phyloP scores from a whole-genome alignment of 2,888 invertebrate genomes.

The Seira sanloemensis region DNA sequence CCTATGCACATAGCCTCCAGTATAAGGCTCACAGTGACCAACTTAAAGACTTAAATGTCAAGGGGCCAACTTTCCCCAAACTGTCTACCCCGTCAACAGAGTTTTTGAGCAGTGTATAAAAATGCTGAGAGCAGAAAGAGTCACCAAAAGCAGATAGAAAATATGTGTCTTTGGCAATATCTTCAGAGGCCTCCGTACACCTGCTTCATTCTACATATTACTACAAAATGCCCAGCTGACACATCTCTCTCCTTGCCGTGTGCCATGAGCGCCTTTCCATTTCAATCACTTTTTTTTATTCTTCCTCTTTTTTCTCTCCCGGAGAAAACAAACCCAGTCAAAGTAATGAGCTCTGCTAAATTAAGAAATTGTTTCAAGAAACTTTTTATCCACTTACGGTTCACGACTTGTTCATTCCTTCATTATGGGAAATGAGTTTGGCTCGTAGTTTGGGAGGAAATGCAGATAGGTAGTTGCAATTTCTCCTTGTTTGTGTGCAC shows the following conservation, averaged over 20 bases:
- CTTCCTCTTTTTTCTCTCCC: background rate
- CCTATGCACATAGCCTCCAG: no score
- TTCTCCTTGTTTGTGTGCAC: background rate
- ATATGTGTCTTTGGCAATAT: background rate
- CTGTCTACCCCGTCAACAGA: conserved; percentile 41
- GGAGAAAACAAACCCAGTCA: conserved; percentile 12
- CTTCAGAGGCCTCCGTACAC: background rate
- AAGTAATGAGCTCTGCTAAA: conserved; percentile 39
- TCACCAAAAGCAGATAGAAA: background rate
- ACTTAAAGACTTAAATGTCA: conserved; percentile 30
- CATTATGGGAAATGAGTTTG: background rate
- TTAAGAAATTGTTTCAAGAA: conserved; percentile 37
- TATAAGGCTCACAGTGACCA: no score
- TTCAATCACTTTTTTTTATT: conserved; percentile 42
- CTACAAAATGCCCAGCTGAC: background rate
- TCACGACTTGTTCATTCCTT: conserved; percentile 7
- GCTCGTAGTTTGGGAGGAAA: background rate
- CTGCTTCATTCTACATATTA: no score
- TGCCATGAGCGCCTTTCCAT: background rate
- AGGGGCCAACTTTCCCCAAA: conserved; percentile 43
- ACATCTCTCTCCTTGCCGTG: background rate
- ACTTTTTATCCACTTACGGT: conserved; percentile 3
- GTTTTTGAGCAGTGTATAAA: background rate
- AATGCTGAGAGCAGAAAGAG: background rate
- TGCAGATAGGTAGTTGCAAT: background rate